Conservation (phyloP, 2,888 invertebrate genomes). For the Ochropleura leucogaster region DNA sequence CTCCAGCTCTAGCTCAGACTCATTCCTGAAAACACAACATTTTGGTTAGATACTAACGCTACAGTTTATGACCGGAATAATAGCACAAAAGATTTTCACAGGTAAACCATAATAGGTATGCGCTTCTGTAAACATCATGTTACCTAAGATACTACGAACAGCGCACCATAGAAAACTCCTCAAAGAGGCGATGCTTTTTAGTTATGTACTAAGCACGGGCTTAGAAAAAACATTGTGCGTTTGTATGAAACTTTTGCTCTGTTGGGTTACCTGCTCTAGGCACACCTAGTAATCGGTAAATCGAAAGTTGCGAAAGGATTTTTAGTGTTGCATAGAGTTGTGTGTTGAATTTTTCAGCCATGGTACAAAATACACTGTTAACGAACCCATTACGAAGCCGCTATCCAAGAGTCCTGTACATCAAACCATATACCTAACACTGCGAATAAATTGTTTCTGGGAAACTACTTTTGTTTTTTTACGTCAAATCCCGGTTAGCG, state of each 20-base stretch:
- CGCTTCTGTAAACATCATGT: not conserved
- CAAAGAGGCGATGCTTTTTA: not conserved
- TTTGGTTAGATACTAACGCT: not conserved
- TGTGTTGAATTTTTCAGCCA: not conserved
- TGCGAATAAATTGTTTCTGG: too few relatives aligned
- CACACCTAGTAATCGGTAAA: not conserved
- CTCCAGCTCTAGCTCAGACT: conserved; percentile 81
- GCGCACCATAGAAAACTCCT: not conserved
- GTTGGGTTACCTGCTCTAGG: not conserved
- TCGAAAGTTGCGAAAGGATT: not conserved
- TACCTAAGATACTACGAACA: not conserved
- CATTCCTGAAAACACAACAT: conserved; percentile 69
- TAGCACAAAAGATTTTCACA: not conserved
- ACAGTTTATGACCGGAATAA: too few relatives aligned
- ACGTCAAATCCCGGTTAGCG: too few relatives aligned
- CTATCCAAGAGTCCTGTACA: too few relatives aligned
- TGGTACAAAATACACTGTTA: not conserved
- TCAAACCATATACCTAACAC: too few relatives aligned
- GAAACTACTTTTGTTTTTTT: too few relatives aligned
- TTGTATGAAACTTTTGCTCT: not conserved
- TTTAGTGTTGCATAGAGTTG: not conserved
- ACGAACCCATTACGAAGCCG: too few relatives aligned
- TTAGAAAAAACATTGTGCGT: not conserved
- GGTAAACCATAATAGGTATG: not conserved
- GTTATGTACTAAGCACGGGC: not conserved